A percentile compares a stretch with the other conserved stretches of the same genome.
Evolutionary conservation across 2,797 vertebrate species (phyloP).

Genomic region (Xenopus petersii): DNA sequence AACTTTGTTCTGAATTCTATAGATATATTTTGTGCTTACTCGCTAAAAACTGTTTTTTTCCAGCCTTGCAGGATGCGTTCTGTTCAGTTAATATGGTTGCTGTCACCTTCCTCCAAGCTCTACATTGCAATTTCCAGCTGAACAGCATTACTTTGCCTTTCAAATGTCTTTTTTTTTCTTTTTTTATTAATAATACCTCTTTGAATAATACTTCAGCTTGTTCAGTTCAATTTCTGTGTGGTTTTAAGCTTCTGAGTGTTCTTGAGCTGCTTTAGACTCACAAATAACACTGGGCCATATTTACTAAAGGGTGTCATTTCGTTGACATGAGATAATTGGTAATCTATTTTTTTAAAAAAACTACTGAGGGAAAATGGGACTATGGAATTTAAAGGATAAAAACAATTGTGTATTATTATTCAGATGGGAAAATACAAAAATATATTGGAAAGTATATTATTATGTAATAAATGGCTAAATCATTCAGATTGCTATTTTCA

Average conservation of each 20-base stretch:
- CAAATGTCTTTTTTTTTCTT: slow-evolving; percentile 22
- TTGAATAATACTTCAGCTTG: slow-evolving; percentile 21
- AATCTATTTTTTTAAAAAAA: background rate
- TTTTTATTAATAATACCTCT: slow-evolving; percentile 35
- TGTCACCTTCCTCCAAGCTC: slow-evolving; percentile 32
- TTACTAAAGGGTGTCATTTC: background rate
- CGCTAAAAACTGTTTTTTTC: background rate
- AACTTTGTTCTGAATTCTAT: background rate
- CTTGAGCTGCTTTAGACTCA: background rate
- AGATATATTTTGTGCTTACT: slow-evolving; percentile 13
- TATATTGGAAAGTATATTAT: no score
- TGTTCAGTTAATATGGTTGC: slow-evolving; percentile 26
- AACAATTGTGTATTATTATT: no score
- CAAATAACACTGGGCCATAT: background rate
- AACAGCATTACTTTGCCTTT: slow-evolving; percentile 42
- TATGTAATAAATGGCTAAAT: no score
- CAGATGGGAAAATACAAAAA: no score
- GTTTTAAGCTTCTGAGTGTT: background rate
- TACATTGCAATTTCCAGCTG: slow-evolving; percentile 26
- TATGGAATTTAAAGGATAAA: no score
- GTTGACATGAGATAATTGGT: background rate
- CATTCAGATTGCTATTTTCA: no score
- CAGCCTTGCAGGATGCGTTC: slow-evolving; percentile 6
- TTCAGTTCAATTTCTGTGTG: slow-evolving; percentile 11
- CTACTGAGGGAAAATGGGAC: background rate